Evolutionary conservation across 2,888 invertebrate genomes (phyloP).

Genomic region (Mythimna albipuncta): DNA sequence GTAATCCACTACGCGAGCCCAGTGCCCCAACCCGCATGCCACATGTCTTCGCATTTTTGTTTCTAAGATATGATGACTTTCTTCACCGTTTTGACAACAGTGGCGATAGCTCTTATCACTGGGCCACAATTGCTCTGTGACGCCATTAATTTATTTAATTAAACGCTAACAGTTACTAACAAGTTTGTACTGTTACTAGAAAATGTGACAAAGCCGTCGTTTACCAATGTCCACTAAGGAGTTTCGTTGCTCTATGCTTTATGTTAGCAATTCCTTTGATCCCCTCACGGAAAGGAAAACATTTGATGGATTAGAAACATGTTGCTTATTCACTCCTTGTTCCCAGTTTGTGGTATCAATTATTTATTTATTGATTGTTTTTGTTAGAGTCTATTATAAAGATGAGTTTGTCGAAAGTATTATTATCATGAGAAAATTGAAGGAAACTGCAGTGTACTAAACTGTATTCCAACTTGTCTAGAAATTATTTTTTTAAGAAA

Average conservation of each 20-base stretch:
- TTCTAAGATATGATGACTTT: too few relatives aligned
- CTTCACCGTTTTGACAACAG: too few relatives aligned
- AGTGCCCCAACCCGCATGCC: too few relatives aligned
- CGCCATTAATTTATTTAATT: too few relatives aligned
- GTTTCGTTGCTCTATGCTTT: neutral
- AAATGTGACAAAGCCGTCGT: neutral
- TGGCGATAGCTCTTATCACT: too few relatives aligned
- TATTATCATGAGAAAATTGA: neutral
- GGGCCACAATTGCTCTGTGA: too few relatives aligned
- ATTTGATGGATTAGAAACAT: conserved; percentile 55
- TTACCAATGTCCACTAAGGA: neutral
- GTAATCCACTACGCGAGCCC: too few relatives aligned
- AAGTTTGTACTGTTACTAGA: neutral
- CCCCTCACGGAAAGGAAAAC: conserved; percentile 32
- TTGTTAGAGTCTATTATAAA: neutral
- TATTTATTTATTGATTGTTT: conserved; percentile 28
- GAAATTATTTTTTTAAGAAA: too few relatives aligned
- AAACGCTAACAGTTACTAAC: neutral
- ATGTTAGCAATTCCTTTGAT: conserved; percentile 61
- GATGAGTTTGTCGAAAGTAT: neutral
- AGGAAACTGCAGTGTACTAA: neutral
- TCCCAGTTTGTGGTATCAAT: conserved; percentile 7
- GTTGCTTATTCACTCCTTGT: conserved; percentile 45
- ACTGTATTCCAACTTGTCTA: neutral
- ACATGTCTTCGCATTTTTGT: too few relatives aligned